These are phyloP conservation scores for Lampropteryx suffumata DNA, from an alignment of 2,888 invertebrate genomes.

Conservation along the genomic window DNA sequence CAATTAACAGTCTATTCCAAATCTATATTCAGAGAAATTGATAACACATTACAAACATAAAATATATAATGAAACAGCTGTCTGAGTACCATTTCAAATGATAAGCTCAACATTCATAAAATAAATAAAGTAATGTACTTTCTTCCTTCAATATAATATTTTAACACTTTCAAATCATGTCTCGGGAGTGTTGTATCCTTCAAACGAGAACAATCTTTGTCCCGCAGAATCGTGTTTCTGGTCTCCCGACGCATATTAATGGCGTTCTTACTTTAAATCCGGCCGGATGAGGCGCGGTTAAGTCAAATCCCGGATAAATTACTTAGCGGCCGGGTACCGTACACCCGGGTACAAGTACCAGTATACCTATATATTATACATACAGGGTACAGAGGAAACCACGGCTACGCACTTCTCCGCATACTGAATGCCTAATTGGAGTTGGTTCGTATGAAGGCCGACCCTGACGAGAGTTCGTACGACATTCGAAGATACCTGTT, in stretches of 20 bases:
- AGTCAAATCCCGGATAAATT: constrained; percentile 66
- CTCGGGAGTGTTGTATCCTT: background rate
- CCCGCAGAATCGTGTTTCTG: constrained; percentile 5
- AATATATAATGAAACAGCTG: too few species aligned
- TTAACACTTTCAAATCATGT: background rate
- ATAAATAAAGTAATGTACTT: too few species aligned
- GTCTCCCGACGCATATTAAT: constrained; percentile 27
- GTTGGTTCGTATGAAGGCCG: too few species aligned
- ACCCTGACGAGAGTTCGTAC: too few species aligned
- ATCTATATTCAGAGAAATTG: too few species aligned
- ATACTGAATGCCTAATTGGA: constrained; percentile 13
- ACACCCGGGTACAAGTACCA: constrained; percentile 3
- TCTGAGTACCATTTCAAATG: too few species aligned
- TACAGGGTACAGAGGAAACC: background rate
- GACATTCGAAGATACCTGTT: too few species aligned
- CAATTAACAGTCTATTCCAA: too few species aligned
- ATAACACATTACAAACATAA: too few species aligned
- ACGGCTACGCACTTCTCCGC: constrained; percentile 10
- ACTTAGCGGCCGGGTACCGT: constrained; percentile 46
- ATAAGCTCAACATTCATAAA: too few species aligned
- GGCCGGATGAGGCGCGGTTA: constrained; percentile 23
- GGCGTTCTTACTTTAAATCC: constrained; percentile 22
- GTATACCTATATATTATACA: background rate
- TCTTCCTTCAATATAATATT: background rate
- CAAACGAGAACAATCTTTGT: constrained; percentile 10